These are phyloP conservation scores for Brachypodius melanocephalos DNA, from an alignment of 2,113 vertebrate genomes.

Conservation along the genomic window DNA sequence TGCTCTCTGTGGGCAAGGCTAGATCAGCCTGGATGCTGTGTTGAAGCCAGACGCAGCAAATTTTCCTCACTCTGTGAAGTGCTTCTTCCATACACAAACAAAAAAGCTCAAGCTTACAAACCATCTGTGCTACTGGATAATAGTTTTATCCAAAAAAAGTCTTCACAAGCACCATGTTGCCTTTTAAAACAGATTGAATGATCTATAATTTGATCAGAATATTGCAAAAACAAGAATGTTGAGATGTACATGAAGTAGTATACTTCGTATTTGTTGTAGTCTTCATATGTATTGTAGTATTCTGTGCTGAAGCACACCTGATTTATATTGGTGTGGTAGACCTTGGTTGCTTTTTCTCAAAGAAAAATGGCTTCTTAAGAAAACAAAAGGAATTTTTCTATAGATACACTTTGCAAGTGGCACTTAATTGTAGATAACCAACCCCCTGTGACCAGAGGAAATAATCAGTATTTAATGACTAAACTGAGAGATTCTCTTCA, in stretches of 20 bases:
- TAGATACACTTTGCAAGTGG: not conserved
- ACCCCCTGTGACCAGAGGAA: not conserved
- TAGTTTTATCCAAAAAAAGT: not conserved
- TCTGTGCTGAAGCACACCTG: not conserved
- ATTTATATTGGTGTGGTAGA: not conserved
- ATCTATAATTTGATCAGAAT: not conserved
- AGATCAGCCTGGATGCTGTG: not conserved
- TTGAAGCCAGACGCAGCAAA: not conserved
- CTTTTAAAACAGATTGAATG: not conserved
- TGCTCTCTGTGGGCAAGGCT: not conserved
- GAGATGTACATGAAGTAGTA: too few relatives aligned
- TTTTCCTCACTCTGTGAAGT: not conserved
- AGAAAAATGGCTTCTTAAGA: not conserved
- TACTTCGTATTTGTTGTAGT: too few relatives aligned
- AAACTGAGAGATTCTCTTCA: not conserved
- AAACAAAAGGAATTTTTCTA: not conserved
- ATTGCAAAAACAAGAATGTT: not conserved
- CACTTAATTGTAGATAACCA: not conserved
- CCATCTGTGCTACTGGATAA: not conserved
- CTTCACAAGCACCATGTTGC: not conserved
- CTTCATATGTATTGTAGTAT: too few relatives aligned
- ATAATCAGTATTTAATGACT: not conserved
- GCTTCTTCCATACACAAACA: not conserved
- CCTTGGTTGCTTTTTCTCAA: not conserved
- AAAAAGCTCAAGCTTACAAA: not conserved